Evolutionary conservation across 2,797 vertebrate species (phyloP), one percentile per base, ranked within the genome.

Genomic region (Pseudochromis fuscus): DNA sequence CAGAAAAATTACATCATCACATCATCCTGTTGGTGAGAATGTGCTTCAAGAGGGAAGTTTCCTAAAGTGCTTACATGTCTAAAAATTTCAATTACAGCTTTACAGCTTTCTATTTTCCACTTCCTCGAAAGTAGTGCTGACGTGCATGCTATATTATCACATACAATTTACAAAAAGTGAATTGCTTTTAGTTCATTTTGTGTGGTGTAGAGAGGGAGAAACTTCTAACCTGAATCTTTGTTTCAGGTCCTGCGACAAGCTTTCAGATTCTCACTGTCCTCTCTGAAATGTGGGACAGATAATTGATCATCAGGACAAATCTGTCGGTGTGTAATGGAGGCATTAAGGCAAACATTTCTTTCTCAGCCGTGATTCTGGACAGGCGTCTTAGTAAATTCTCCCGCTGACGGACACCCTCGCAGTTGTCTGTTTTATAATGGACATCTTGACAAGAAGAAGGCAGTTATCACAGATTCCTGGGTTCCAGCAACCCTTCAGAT

Each of bases 341-440:
- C 10, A 25, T 50, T 25, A 28, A n/a, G 35, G 18, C 55, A 44
- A 71, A 31, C 33, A 15, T 55, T 31, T 48, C 25, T 74, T 38
- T 58, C 74, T 51, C 37, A 72, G 12, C 71, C 28, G 64, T 79
- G 58, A 68, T 31, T 24, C 28, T 48, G 45, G 8, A 55, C 44
- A 70, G 40, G 50, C 6, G 33, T 79, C 59, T 50, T 46, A 16
- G 53, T 42, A 72, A 82, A 69, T 28, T 72, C 45, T 44, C 24
- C 38, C 33, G 19, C 38, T 73, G 64, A 78, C 58, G 51, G 69
- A 62, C 65, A 50, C n/a, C 45, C 16, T 46, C 1, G 1, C 61
- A 67, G 56, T 33, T 72, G 56, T 52, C 38, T 68, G 37, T 55
- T 62, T 79, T 69, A 72, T 72, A 45, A 74, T 56, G 64, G 82